Base-by-base conservation (phyloP, 1,140 invertebrate genomes). In the Whitmania pigra region DNA sequence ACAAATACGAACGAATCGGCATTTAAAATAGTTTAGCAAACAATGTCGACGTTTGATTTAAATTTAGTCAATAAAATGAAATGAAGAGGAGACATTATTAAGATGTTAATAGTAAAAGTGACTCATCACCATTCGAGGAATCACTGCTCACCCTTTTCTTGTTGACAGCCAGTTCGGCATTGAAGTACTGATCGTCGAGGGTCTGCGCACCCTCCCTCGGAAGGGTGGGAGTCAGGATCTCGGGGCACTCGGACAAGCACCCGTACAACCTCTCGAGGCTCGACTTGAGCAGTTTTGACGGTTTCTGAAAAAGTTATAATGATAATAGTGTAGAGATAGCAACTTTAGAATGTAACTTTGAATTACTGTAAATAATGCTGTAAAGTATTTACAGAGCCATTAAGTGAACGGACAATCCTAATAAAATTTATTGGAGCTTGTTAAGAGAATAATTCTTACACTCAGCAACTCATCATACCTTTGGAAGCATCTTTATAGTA, bases 271-370 rank as follows among this genome's bases (percentile, higher is more conserved):
- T 84, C 75, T 89, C 87, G 25, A 94, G 80, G 18, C 86, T 88
- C 74, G 88, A 87, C 75, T 88, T 86, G 18, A 98, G 81, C 67
- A 88, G 84, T 73, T 91, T 87, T 0, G 89, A 87, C 66, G 93
- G 87, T 79, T 90, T 89, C 83, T 83, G 75, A 76, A 76, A 22
- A 77, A 76, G 63, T 60, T 29, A 72, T 69, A 67, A n/a, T 9
- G 25, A 57, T 25, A 36, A 6, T n/a, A 36, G 6, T 36, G 6
- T 36, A 2, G 31, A 6, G 31, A 36, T 6, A 36, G 31, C 2
- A 36, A 2, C 6, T 3, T 36, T 2, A 6, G 31, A 36, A 36
- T 36, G 6, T 36, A 3, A 36, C 6, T 36, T 3, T 36, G 31
- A 36, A 36, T 36, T 36, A 36, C 2, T 36, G 2, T 36, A 36